Evolutionary conservation across 2,888 invertebrate genomes (phyloP).

Genomic region (Erannis defoliaria): DNA sequence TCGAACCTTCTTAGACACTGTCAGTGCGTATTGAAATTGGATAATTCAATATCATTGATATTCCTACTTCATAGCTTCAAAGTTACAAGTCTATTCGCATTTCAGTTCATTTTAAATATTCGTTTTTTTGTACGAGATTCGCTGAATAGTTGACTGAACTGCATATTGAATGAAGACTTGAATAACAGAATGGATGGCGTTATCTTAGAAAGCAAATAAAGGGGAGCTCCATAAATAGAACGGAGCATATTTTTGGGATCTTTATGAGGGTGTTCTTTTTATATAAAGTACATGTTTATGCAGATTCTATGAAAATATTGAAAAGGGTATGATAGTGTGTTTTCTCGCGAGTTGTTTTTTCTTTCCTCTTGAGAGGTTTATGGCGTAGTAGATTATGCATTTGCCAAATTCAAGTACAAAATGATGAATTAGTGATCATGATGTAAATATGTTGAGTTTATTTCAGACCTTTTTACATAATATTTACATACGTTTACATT

Average conservation of each 20-base stretch:
- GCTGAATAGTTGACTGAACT: background rate
- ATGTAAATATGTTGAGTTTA: no score
- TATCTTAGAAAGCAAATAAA: constrained; percentile 7
- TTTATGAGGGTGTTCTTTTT: constrained; percentile 1
- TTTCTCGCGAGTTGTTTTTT: background rate
- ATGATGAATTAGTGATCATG: no score
- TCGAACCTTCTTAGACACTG: constrained; percentile 2
- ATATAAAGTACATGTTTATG: constrained; percentile 9
- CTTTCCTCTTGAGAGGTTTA: background rate
- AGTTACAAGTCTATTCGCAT: background rate
- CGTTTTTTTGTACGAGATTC: background rate
- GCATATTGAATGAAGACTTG: constrained; percentile 4
- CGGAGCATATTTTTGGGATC: constrained; percentile 1
- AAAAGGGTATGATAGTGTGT: background rate
- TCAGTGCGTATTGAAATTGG: constrained; percentile 20
- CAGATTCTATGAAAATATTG: constrained; percentile 9
- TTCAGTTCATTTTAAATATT: background rate
- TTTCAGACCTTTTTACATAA: no score
- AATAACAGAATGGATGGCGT: background rate
- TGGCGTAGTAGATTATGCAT: background rate
- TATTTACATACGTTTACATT: no score
- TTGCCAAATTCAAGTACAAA: no score
- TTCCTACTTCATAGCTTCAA: constrained; percentile 5
- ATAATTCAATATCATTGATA: constrained; percentile 23
- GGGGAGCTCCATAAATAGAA: background rate